Base-by-base conservation (phyloP, 2,797 vertebrate genomes). In the Anolis apletophallus region DNA sequence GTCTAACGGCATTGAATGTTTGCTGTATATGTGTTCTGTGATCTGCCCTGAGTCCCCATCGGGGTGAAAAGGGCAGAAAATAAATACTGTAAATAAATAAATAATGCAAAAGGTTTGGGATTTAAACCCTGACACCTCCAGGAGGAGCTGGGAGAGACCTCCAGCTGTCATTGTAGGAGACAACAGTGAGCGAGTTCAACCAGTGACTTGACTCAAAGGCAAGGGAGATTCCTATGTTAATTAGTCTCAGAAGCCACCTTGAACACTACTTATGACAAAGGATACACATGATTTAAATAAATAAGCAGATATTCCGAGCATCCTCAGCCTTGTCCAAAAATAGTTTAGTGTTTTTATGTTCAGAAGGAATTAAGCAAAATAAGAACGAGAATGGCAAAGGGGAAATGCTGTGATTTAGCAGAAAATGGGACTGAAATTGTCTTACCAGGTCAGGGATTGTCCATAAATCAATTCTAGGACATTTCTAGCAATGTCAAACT, bases 401-500 rank as follows among this genome's bases (percentile, higher is more conserved):
- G 5, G 14, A 8, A 8, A 5, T 9, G 54, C 4, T 26, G 46
- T 67, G n/a, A 34, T 14, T 36, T 34, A 29, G 36, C 26, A 74
- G 54, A 40, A 19, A 12, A 81, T 26, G 8, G 32, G 57, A 83
- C 26, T 13, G 67, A 67, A 26, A 23, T 32, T 1, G 0, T 6
- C 96, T 95, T 87, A 99, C 99, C 99, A 99, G 87, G 97, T 97
- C 88, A 99, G 91, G 0, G 97, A 98, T 91, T 99, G 99, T 89
- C 98, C 98, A 0, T 99, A 99, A 87, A 99, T 98, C 83, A 99
- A 97, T 67, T 98, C 98, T 90, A 99, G 96, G 59, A 99, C 97
- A 0, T 99, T 99, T 85, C 95, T 94, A 21, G 98, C 97, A 0
- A 99, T 98, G 91, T 99, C 98, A 83, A 99, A 99, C 94, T 97